Evolutionary conservation across 2,113 vertebrate genomes (phyloP), one percentile per base, ranked within the genome.

Genomic region (Aix galericulata): DNA sequence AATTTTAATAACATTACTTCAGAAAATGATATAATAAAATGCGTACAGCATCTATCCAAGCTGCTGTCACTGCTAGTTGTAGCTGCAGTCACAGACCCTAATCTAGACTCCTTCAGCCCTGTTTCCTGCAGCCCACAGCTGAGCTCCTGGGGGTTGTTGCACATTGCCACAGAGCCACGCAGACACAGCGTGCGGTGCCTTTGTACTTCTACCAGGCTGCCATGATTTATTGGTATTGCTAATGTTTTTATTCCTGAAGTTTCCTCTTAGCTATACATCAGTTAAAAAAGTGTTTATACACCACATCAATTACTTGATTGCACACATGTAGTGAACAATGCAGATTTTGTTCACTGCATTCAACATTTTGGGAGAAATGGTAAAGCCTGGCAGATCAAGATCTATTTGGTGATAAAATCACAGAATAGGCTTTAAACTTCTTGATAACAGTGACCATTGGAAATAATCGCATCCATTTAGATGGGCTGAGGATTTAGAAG

Each of bases 311-410:
- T 4, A 17, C 26, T 32, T n/a, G 13, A 15, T 17, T 1, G 1
- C 17, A 0, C 0, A 1, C 0, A 0, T 6, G 3, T 0, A 10
- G 40, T 32, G 31, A 58, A 1, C 32, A 55, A 6, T 0, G 1
- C 6, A 2, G 17, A 31, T 16, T 63, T 26, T 13, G 8, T 42
- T 6, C 72, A 2, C 12, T 18, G 44, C 29, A 9, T 13, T 8
- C 12, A 40, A 13, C 25, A 22, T 46, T 0, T 11, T 5, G 75
- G 42, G 27, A 34, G 48, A 60, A 13, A 82, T 4, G 21, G 36
- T 5, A 15, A 31, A 27, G 52, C 3, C 44, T 40, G 50, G 11
- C 64, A 31, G 20, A 13, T 40, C 60, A 9, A 0, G 0, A 23
- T 6, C 3, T 2, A 1, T 26, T 3, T 32, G 2, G 55, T 5